These are phyloP conservation scores for Donacobius atricapilla DNA, from an alignment of 2,113 vertebrate species.

Conservation along the genomic window DNA sequence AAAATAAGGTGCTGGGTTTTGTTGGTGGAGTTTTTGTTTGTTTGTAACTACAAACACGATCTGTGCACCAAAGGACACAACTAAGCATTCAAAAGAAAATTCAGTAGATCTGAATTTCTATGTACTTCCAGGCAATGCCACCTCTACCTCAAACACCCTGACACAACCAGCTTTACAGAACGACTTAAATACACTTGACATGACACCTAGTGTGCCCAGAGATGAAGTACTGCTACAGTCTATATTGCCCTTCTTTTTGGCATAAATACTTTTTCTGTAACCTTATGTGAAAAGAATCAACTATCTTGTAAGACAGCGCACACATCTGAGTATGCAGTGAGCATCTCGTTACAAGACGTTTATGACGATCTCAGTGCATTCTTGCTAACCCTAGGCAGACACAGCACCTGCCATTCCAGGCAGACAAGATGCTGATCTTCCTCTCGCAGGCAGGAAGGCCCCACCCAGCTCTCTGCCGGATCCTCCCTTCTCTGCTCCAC, in stretches of 20 bases:
- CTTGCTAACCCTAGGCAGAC: not conserved
- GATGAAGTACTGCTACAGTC: not conserved
- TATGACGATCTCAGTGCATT: not conserved
- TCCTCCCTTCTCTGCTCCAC: not conserved
- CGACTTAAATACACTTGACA: not conserved
- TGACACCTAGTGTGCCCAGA: not conserved
- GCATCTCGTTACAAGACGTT: not conserved
- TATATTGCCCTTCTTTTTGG: fast-evolving
- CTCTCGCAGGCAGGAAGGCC: not conserved
- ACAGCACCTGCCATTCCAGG: not conserved
- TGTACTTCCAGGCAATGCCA: not conserved
- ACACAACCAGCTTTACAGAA: not conserved
- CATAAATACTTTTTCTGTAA: not conserved
- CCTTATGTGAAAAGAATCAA: not conserved
- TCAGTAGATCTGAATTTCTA: not conserved
- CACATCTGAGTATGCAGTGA: not conserved
- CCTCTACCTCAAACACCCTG: not conserved
- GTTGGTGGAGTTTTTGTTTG: not conserved
- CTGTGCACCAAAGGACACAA: not conserved
- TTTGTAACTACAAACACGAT: not conserved
- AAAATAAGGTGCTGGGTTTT: not conserved
- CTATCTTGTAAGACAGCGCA: not conserved
- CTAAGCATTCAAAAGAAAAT: not conserved
- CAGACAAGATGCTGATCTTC: not conserved
- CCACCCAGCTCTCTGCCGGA: not conserved